A percentile compares a stretch with the other conserved stretches of the same genome.
Evolutionary conservation across 2,113 vertebrate species (phyloP).

Genomic region (Equus quagga): DNA sequence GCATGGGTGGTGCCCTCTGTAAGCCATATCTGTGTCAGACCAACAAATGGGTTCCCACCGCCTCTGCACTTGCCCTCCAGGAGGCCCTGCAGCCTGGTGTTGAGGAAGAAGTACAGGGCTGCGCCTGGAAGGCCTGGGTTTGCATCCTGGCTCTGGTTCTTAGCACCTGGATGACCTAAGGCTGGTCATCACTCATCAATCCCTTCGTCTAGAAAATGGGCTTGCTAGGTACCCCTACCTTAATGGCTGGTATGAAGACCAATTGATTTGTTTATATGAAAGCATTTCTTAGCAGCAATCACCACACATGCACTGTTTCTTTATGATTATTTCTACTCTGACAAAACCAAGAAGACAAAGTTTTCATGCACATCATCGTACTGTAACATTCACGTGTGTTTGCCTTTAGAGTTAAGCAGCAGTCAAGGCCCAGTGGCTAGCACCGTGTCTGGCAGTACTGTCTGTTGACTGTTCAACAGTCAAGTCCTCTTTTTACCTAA

Average conservation of each 20-base stretch:
- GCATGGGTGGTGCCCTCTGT: not conserved
- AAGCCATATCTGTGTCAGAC: not conserved
- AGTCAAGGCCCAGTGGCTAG: not conserved
- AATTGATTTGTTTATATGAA: not conserved
- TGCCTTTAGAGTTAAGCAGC: not conserved
- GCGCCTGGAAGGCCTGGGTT: not conserved
- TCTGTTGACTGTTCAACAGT: not conserved
- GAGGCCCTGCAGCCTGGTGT: not conserved
- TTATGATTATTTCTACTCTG: slow-evolving; percentile 7
- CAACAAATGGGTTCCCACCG: not conserved
- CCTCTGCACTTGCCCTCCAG: not conserved
- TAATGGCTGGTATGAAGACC: not conserved
- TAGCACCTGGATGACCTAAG: not conserved
- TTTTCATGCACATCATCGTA: not conserved
- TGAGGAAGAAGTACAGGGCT: not conserved
- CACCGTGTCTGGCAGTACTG: not conserved
- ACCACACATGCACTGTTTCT: not conserved
- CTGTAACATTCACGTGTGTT: not conserved
- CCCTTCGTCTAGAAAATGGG: not conserved
- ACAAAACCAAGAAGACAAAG: not conserved
- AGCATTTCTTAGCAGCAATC: not conserved
- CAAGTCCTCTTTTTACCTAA: not conserved
- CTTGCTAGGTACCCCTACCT: not conserved
- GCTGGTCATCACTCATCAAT: not conserved
- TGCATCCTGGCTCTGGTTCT: not conserved